phyloP scores from a whole-genome alignment of 2,113 vertebrate species.

The Vanacampus margaritifer region DNA sequence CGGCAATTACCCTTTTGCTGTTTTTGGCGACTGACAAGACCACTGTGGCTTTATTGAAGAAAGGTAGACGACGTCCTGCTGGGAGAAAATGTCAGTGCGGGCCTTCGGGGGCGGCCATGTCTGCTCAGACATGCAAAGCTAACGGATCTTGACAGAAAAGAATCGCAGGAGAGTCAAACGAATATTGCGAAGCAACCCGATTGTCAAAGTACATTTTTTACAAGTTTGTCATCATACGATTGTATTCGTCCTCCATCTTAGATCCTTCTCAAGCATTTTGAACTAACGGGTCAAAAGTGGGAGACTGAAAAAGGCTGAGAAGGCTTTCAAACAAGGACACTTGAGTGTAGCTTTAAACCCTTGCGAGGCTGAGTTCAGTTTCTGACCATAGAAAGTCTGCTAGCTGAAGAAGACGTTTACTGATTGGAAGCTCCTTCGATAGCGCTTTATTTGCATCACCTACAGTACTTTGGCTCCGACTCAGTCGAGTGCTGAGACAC shows the following conservation, averaged over 20 bases:
- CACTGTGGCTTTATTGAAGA: conserved; percentile 28
- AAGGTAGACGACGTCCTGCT: conserved; percentile 22
- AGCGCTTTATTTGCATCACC: conserved; percentile 34
- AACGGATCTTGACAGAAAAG: conserved; percentile 22
- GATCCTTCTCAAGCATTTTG: neutral
- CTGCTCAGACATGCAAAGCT: conserved; percentile 8
- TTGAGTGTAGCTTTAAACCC: neutral
- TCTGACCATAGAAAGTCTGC: neutral
- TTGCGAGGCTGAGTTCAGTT: neutral
- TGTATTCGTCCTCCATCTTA: too few relatives aligned
- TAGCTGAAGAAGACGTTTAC: neutral
- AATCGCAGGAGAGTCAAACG: neutral
- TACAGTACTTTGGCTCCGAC: conserved; percentile 14
- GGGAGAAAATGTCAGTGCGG: conserved; percentile 51
- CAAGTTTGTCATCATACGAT: too few relatives aligned
- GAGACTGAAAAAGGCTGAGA: neutral
- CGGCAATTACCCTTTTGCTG: conserved; percentile 26
- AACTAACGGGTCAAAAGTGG: neutral
- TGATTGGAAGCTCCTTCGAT: conserved; percentile 16
- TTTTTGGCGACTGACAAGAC: conserved; percentile 8
- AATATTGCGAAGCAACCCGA: neutral
- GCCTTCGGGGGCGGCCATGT: conserved; percentile 17
- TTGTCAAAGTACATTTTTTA: too few relatives aligned
- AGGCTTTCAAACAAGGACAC: neutral
- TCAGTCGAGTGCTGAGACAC: conserved; percentile 37